Conservation (phyloP, 2,888 invertebrate genomes). For the Caenorhabditis sp. region DNA sequence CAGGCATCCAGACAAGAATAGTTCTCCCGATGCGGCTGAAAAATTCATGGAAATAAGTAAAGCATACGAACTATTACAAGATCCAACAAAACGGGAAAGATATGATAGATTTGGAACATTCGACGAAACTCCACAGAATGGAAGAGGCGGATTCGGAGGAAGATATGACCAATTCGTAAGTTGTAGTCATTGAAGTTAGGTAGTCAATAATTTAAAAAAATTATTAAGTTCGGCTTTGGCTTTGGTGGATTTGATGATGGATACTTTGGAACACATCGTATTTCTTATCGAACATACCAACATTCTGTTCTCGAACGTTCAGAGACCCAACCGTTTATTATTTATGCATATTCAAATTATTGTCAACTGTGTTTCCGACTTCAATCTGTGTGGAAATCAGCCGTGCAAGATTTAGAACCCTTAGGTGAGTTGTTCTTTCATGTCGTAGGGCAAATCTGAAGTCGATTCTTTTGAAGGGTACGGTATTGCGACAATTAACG, state of each 20-base stretch:
- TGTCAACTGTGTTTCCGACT: conserved; percentile 73
- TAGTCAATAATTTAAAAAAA: not conserved
- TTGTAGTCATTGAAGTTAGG: not conserved
- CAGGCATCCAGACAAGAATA: conserved; percentile 70
- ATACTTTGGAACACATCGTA: conserved; percentile 57
- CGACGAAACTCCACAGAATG: conserved; percentile 49
- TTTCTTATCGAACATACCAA: conserved; percentile 54
- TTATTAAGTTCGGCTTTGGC: conserved; percentile 51
- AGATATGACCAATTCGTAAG: conserved; percentile 60
- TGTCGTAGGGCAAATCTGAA: not conserved
- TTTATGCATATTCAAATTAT: conserved; percentile 73
- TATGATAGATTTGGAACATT: conserved; percentile 67
- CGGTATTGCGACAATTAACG: conserved; percentile 73
- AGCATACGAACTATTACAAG: conserved; percentile 66
- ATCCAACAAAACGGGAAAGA: conserved; percentile 56
- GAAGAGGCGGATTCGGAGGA: conserved; percentile 19
- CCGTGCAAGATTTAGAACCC: conserved; percentile 72
- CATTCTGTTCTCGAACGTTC: conserved; percentile 59
- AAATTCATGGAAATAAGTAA: conserved; percentile 64
- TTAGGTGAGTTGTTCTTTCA: conserved; percentile 67
- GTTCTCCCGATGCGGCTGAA: conserved; percentile 58
- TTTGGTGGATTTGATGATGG: conserved; percentile 49
- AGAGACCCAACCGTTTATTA: conserved; percentile 72
- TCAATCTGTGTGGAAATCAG: conserved; percentile 72
- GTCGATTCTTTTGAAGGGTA: conserved; percentile 68